Conservation (phyloP, 1,140 invertebrate genomes). For the Drosophila trapezifrons region DNA sequence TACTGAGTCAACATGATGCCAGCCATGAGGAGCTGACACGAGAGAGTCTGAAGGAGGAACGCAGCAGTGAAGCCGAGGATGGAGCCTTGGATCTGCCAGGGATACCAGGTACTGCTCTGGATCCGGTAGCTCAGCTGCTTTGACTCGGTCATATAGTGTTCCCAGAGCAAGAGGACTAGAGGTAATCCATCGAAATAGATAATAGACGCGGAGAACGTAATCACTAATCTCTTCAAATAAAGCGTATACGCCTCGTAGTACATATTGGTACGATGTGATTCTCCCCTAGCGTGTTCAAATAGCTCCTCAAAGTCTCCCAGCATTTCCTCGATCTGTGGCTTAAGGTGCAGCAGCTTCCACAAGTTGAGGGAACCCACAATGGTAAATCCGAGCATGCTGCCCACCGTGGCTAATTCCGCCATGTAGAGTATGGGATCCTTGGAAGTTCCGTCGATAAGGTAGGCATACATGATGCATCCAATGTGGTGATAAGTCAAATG, state of each 20-base stretch:
- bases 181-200: constrained; percentile 60
- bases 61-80: neutral
- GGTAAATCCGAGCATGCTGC: constrained; percentile 58
- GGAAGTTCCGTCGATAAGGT: constrained; percentile 14
- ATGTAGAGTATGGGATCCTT: constrained; percentile 18
- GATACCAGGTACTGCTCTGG: constrained; percentile 75
- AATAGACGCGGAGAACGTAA: constrained; percentile 34
- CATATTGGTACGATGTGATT: constrained; percentile 36
- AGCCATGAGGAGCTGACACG: constrained; percentile 45
- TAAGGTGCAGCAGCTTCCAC: constrained; percentile 43
- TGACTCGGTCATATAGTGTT: constrained; percentile 20
- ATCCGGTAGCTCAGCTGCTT: constrained; percentile 39
- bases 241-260: constrained; percentile 45
- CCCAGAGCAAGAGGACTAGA: constrained; percentile 42
- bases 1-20: constrained; percentile 61
- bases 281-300: constrained; percentile 9
- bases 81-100: constrained; percentile 49
- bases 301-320: constrained; percentile 53
- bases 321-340: constrained; percentile 37
- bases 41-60: constrained; percentile 28
- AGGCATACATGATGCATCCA: constrained; percentile 58
- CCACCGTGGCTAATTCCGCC: constrained; percentile 52
- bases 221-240: constrained; percentile 30
- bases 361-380: constrained; percentile 53
- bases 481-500: constrained; percentile 72